Base-by-base conservation (phyloP, 2,797 vertebrate species). In the Peromyscus aztecus region DNA sequence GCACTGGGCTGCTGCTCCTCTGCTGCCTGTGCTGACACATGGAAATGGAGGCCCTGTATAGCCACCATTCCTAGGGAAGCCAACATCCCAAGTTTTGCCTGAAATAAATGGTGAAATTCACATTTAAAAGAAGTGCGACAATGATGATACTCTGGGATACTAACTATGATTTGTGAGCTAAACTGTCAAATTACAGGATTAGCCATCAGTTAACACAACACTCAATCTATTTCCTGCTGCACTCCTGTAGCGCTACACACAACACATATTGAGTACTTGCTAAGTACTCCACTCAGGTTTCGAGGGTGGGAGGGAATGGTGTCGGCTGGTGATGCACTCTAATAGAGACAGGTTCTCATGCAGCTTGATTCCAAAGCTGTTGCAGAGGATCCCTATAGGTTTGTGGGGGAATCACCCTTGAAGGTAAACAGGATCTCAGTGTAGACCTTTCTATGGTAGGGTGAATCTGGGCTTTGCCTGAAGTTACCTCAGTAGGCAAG, bases 71-170 rank as follows among this genome's bases (percentile, higher is more conserved):
- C 83, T 84, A 90, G 75, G 75, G 77, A 92, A 92, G 23, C 31
- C 61, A 21, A 37, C 95, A 94, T n/a, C 23, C 78, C 57, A 40
- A 91, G 59, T 90, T 71, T 43, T 24, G 31, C 59, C 71, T 94
- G 63, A 76, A 67, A 80, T 71, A 76, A 92, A 87, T 83, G 37
- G 40, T 94, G 46, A 86, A 80, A 87, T 61, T 65, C 37, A 49
- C 24, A 40, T 57, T 96, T 67, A 52, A 81, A 94, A 85, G 46
- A 88, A 88, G 19, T 21, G 10, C 94, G 76, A 52, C 52, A 43
- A 16, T 69, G 73, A 8, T 21, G 63, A 3, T 49, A 31, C 52
- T 77, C 37, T 73, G 83, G 27, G 37, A 76, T 87, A 21, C 85
- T 37, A 29, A 19, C 84, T 37, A 29, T 84, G 61, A 49, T 95